Percentiles rank a stretch among this genome's conserved stretches.
These are phyloP conservation scores for Drosophila busckii DNA, from an alignment of 1,140 invertebrate genomes.

Conservation along the genomic window DNA sequence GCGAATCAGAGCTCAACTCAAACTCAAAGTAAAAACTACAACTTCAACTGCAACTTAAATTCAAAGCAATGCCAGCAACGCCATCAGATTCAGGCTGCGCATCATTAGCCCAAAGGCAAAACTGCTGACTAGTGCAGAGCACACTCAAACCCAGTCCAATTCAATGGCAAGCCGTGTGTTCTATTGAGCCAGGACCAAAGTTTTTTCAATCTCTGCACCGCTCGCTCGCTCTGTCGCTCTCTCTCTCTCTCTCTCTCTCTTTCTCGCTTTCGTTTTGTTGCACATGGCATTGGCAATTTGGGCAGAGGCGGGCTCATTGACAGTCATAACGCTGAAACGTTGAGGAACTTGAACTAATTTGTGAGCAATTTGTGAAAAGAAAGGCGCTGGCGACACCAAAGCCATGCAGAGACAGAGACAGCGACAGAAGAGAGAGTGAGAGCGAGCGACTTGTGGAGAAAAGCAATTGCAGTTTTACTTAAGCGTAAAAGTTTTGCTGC, in stretches of 20 bases:
- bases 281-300: slow-evolving; percentile 35
- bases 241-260: not conserved
- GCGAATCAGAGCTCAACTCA: too few species aligned
- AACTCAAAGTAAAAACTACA: slow-evolving; percentile 14
- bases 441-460: slow-evolving; percentile 22
- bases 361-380: slow-evolving; percentile 60
- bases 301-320: slow-evolving; percentile 56
- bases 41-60: slow-evolving; percentile 21
- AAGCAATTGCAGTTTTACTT: slow-evolving; percentile 73
- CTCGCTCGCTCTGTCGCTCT: not conserved
- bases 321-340: slow-evolving; percentile 73
- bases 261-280: slow-evolving; percentile 26
- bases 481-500: slow-evolving; percentile 65
- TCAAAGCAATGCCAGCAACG: slow-evolving; percentile 26
- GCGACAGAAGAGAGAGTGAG: not conserved
- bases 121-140: slow-evolving; percentile 55
- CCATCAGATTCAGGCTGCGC: slow-evolving; percentile 53
- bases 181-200: too few species aligned
- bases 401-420: slow-evolving; percentile 16
- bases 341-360: slow-evolving; percentile 71
- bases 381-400: slow-evolving; percentile 36
- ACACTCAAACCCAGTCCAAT: slow-evolving; percentile 17
- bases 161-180: too few species aligned
- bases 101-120: slow-evolving; percentile 61
- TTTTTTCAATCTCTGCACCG: not conserved